These are phyloP conservation scores for Damaliscus lunatus DNA, from an alignment of 2,113 vertebrate genomes.

Conservation along the genomic window DNA sequence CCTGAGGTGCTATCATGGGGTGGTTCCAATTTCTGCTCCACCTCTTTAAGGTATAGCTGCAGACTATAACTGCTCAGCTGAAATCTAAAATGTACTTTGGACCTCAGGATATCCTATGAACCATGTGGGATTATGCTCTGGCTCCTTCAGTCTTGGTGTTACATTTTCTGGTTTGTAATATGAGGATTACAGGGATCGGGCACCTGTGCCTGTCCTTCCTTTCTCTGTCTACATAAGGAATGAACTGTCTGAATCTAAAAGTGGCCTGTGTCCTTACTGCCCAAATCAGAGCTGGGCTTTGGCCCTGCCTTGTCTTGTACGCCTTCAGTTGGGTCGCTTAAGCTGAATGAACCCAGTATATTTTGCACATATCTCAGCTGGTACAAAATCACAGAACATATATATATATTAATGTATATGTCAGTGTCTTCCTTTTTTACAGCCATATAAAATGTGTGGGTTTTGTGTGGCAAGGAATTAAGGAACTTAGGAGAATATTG, in stretches of 20 bases:
- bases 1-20: fast-evolving
- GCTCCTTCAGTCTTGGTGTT: not conserved
- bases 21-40: not conserved
- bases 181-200: not conserved
- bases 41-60: not conserved
- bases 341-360: not conserved
- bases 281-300: not conserved
- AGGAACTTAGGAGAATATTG: not conserved
- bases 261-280: not conserved
- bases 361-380: not conserved
- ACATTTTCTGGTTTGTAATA: not conserved
- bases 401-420: not conserved
- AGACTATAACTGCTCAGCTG: not conserved
- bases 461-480: not conserved
- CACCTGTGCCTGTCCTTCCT: not conserved
- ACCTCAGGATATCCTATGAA: no score
- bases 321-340: not conserved
- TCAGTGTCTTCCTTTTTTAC: not conserved
- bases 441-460: not conserved
- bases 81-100: not conserved
- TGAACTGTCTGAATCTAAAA: not conserved
- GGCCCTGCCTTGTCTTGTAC: not conserved
- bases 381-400: not conserved
- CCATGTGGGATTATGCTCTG: not conserved
- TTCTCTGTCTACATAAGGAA: not conserved